phyloP scores from a whole-genome alignment of 2,888 invertebrate genomes.

The Ptilodon capucinus region DNA sequence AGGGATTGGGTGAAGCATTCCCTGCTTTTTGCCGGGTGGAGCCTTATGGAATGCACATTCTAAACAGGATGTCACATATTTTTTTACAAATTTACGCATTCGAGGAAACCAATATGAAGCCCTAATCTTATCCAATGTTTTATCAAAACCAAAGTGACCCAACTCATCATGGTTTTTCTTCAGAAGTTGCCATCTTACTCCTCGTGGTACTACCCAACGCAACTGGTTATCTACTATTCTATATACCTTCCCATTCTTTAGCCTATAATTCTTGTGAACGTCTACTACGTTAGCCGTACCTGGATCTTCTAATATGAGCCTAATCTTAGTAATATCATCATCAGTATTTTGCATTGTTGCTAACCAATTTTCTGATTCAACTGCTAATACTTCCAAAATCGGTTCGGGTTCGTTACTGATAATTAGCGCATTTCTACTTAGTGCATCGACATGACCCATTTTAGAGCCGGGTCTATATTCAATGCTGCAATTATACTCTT shows the following conservation, averaged over 20 bases:
- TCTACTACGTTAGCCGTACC: background rate
- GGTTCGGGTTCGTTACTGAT: background rate
- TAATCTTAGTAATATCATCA: slow-evolving; percentile 1
- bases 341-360: background rate
- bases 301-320: background rate
- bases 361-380: slow-evolving; percentile 2
- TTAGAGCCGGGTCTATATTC: slow-evolving; percentile 17
- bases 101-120: slow-evolving; percentile 14
- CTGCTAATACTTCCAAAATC: background rate
- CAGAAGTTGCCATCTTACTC: slow-evolving; percentile 15
- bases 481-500: slow-evolving; percentile 27
- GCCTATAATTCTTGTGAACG: background rate
- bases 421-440: background rate
- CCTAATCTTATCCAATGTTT: background rate
- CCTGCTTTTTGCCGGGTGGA: no score
- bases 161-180: slow-evolving; percentile 18
- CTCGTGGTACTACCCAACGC: slow-evolving; percentile 15
- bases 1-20: no score
- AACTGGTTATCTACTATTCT: background rate
- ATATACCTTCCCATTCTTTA: no score
- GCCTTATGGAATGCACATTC: no score
- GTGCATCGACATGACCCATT: slow-evolving; percentile 22
- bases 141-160: slow-evolving; percentile 16
- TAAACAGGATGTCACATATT: background rate
- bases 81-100: no score